Evolutionary conservation across 2,113 vertebrate genomes (phyloP).

Genomic region (Seriola dumerili): DNA sequence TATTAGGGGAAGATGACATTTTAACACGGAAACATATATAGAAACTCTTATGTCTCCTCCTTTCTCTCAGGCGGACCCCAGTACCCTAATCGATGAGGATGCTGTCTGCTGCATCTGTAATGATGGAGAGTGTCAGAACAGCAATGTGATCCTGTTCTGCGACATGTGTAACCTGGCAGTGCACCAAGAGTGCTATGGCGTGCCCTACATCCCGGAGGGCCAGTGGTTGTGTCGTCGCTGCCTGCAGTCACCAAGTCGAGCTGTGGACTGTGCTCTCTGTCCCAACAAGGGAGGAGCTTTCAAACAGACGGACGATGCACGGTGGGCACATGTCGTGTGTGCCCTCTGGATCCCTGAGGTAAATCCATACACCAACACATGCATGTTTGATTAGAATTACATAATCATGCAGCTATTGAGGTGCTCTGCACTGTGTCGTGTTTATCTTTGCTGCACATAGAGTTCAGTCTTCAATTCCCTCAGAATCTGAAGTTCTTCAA

Average conservation of each 20-base stretch:
- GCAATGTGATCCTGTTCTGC: conserved; percentile 99
- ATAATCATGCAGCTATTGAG: not conserved
- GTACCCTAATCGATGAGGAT: conserved; percentile 95
- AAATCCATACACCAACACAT: conserved; percentile 25
- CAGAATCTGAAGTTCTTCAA: not conserved
- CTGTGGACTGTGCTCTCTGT: conserved; percentile 98
- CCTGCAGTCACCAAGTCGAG: conserved; percentile 96
- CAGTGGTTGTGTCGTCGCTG: conserved; percentile 99
- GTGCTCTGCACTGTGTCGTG: not conserved
- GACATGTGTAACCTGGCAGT: conserved; percentile 99
- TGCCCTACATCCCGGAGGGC: conserved; percentile 98
- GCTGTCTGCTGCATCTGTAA: conserved; percentile 99
- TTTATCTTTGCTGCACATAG: not conserved
- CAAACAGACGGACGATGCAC: conserved; percentile 98
- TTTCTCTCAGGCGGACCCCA: conserved; percentile 89
- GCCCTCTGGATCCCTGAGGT: conserved; percentile 99
- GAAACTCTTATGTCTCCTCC: not conserved
- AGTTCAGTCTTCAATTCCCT: not conserved
- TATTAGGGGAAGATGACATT: not conserved
- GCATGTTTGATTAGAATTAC: not conserved
- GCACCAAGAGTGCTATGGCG: conserved; percentile 98
- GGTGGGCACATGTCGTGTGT: conserved; percentile 98
- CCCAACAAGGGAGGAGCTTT: conserved; percentile 99
- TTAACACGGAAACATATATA: not conserved
- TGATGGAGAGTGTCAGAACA: conserved; percentile 99